Conservation (phyloP, 2,113 vertebrate species). For the Xenus cinereus region DNA sequence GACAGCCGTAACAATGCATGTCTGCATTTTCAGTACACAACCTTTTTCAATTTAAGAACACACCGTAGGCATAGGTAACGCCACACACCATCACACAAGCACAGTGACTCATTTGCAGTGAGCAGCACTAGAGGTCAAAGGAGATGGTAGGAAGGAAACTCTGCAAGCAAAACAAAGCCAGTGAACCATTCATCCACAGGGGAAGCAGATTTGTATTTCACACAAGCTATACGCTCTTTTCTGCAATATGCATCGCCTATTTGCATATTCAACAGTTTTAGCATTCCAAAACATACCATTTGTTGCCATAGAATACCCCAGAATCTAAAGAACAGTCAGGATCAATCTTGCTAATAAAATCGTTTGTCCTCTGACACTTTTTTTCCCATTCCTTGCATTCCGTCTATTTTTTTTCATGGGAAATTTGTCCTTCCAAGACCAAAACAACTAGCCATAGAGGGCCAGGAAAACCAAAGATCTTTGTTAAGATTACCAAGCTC, state of each 20-base stretch:
- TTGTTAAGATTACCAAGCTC: not conserved
- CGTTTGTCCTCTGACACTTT: not conserved
- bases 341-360: not conserved
- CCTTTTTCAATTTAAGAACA: not conserved
- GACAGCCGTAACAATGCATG: not conserved
- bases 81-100: not conserved
- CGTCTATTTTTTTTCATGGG: not conserved
- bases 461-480: not conserved
- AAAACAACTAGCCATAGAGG: not conserved
- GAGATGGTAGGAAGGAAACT: not conserved
- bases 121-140: not conserved
- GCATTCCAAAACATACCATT: not conserved
- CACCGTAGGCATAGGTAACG: not conserved
- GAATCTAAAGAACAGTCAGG: not conserved
- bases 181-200: not conserved
- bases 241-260: not conserved
- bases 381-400: not conserved
- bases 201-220: not conserved
- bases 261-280: not conserved
- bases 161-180: not conserved
- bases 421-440: not conserved
- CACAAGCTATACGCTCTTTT: not conserved
- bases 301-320: not conserved
- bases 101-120: not conserved
- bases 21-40: not conserved